Percentiles rank a stretch among this genome's conserved stretches.
These are phyloP conservation scores for Himalopsyche tibetana DNA, from an alignment of 2,888 invertebrate genomes.

Conservation along the genomic window DNA sequence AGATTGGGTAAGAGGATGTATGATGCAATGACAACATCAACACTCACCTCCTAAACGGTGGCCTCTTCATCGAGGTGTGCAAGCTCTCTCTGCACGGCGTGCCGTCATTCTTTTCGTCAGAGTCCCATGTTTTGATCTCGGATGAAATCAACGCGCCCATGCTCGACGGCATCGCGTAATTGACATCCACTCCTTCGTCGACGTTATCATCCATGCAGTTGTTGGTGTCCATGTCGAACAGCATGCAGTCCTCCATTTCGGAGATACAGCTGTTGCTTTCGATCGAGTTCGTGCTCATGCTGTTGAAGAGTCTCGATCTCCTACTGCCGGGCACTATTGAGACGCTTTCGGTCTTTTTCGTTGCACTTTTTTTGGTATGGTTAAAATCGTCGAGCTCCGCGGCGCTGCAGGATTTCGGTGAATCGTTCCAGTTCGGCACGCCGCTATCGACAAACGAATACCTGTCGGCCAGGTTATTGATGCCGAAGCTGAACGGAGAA, in stretches of 20 bases:
- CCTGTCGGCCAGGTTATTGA: not conserved
- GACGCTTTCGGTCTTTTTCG: constrained; percentile 68
- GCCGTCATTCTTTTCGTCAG: not conserved
- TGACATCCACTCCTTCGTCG: constrained; percentile 27
- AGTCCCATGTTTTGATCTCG: constrained; percentile 52
- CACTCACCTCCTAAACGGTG: constrained; percentile 32
- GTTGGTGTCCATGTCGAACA: constrained; percentile 72
- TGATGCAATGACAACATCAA: not conserved
- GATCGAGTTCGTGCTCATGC: constrained; percentile 72
- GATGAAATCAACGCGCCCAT: constrained; percentile 56
- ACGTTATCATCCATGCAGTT: constrained; percentile 68
- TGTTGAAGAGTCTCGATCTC: constrained; percentile 68
- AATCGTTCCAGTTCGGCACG: not conserved
- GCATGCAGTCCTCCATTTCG: constrained; percentile 73
- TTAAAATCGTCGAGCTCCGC: too few species aligned
- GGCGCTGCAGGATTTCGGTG: not conserved
- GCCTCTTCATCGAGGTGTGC: constrained; percentile 27
- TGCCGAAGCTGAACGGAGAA: not conserved
- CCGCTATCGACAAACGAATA: constrained; percentile 58
- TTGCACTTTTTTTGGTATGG: not conserved
- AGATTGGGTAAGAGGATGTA: too few species aligned
- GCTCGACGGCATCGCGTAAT: constrained; percentile 66
- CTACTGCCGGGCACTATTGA: constrained; percentile 54
- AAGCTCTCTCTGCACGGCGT: not conserved
- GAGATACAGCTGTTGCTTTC: constrained; percentile 75